phyloP scores from a whole-genome alignment of 1,140 invertebrate genomes.

The Nebria ingens region DNA sequence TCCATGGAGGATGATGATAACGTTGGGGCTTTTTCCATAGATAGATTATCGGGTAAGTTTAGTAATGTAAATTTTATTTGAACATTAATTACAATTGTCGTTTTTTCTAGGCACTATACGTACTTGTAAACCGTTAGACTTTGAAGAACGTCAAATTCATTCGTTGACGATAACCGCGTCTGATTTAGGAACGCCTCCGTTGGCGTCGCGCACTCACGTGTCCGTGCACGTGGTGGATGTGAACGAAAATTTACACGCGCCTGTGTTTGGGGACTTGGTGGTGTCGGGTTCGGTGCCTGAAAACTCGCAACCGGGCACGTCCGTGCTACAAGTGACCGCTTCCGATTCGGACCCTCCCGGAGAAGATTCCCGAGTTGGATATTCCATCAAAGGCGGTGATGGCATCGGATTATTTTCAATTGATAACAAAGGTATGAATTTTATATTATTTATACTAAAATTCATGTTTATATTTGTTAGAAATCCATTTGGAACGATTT shows the following conservation, averaged over 20 bases:
- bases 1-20: conserved; percentile 58
- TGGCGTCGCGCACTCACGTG: conserved; percentile 63
- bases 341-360: conserved; percentile 67
- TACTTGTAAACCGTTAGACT: conserved; percentile 66
- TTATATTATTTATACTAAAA: not conserved
- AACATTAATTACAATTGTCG: conserved; percentile 24
- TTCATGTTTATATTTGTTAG: too few species aligned
- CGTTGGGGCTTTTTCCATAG: conserved; percentile 58
- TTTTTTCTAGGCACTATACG: conserved; percentile 69
- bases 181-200: conserved; percentile 64
- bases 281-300: conserved; percentile 58
- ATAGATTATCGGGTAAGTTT: conserved; percentile 45
- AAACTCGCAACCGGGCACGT: conserved; percentile 61
- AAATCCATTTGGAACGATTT: too few species aligned
- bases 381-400: conserved; percentile 78
- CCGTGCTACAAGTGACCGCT: conserved; percentile 65
- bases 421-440: conserved; percentile 70
- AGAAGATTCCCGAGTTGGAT: conserved; percentile 68
- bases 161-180: conserved; percentile 72
- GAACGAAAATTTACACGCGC: conserved; percentile 80
- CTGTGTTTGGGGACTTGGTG: conserved; percentile 75
- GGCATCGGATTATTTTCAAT: conserved; percentile 87
- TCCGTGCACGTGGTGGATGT: conserved; percentile 87
- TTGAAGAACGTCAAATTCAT: conserved; percentile 79
- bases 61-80: conserved; percentile 12